Evolutionary conservation across 2,888 invertebrate species (phyloP).

Genomic region (Pediacus dermestoides): DNA sequence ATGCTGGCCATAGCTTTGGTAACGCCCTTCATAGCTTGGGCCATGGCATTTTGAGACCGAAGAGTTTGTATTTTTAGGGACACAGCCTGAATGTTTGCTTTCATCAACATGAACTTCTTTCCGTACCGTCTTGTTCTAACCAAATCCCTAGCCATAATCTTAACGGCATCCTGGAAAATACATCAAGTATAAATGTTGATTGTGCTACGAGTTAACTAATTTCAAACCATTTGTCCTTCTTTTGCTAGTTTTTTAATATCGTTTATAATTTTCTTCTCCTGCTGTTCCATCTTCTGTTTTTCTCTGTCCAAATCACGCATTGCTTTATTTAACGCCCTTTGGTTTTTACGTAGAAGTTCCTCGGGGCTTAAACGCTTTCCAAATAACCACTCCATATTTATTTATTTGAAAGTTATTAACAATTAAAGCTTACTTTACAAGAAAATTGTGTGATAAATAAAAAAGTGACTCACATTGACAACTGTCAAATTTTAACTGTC

Average conservation of each 20-base stretch:
- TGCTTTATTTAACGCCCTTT: slow-evolving; percentile 94
- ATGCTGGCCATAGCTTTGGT: slow-evolving; percentile 97
- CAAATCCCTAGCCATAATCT: slow-evolving; percentile 98
- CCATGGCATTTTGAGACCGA: slow-evolving; percentile 98
- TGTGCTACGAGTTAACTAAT: slow-evolving; percentile 4
- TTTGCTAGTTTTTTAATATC: slow-evolving; percentile 99
- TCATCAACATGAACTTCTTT: slow-evolving; percentile 99
- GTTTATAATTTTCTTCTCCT: slow-evolving; percentile 96
- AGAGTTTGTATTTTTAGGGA: slow-evolving; percentile 96
- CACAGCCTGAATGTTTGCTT: slow-evolving; percentile 97
- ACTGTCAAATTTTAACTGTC: slow-evolving; percentile 4
- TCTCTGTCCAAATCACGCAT: slow-evolving; percentile 95
- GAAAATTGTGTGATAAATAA: too few relatives aligned
- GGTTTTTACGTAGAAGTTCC: slow-evolving; percentile 97
- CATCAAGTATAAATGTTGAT: neutral
- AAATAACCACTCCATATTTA: slow-evolving; percentile 87
- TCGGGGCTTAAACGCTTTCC: slow-evolving; percentile 95
- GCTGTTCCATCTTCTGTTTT: slow-evolving; percentile 93
- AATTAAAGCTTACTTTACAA: too few relatives aligned
- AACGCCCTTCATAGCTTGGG: slow-evolving; percentile 98
- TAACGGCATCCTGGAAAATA: slow-evolving; percentile 86
- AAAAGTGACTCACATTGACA: too few relatives aligned
- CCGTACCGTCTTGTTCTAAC: slow-evolving; percentile 93
- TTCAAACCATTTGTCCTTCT: slow-evolving; percentile 91
- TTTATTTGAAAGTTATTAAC: slow-evolving; percentile 1